A percentile compares a stretch with the other conserved stretches of the same genome.
phyloP scores from a whole-genome alignment of 2,797 vertebrate genomes.

The Pithecia hirsuta region DNA sequence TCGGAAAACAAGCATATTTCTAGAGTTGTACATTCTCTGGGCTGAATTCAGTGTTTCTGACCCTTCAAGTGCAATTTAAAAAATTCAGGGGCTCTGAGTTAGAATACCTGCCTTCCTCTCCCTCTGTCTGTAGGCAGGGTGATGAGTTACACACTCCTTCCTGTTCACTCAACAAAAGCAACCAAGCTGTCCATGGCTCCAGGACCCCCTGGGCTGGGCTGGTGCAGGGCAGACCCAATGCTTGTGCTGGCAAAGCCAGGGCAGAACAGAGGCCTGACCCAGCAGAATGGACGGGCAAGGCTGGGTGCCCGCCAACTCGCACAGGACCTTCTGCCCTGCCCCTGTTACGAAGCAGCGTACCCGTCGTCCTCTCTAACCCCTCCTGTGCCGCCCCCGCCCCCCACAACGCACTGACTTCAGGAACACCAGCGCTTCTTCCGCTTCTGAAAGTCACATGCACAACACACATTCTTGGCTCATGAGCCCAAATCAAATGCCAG shows the following conservation, averaged over 20 bases:
- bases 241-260: no score
- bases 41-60: neutral
- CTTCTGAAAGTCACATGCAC: neutral
- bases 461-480: fast-evolving
- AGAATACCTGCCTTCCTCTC: neutral
- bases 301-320: fast-evolving
- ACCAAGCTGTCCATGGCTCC: fast-evolving
- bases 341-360: no score
- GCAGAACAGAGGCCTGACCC: no score
- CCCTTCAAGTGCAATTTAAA: neutral
- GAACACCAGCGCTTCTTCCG: neutral
- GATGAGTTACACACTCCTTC: fast-evolving
- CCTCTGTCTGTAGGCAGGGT: neutral
- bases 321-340: neutral
- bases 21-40: neutral
- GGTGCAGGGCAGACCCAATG: fast-evolving
- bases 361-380: neutral
- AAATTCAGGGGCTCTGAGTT: neutral
- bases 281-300: fast-evolving
- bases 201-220: no score
- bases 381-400: fast-evolving
- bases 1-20: neutral
- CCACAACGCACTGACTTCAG: fast-evolving
- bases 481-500: no score
- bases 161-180: no score